Base-by-base conservation (phyloP, 2,888 invertebrate species). In the Acleris cristana region DNA sequence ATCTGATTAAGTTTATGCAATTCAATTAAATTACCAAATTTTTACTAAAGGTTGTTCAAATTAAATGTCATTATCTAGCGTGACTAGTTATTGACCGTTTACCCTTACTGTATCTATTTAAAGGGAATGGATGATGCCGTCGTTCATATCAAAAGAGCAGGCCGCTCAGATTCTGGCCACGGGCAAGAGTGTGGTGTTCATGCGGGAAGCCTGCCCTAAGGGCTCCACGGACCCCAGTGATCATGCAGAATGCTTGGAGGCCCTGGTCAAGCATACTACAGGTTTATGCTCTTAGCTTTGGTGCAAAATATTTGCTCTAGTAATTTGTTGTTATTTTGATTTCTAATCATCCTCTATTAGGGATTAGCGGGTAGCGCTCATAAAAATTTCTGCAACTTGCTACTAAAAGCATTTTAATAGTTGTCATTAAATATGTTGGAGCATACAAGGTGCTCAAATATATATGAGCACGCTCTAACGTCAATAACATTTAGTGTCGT, bases 181-280 rank as follows among this genome's bases (percentile, higher is more conserved):
- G 2, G 99, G 99, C 63, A 99, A 99, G 88, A 98, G 98, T 81
- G 98, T 99, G 65, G 98, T 99, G 89, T 99, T 98, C 88, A 94
- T 99, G 79, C 94, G 98, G 21, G 97, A 98, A 86, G 96, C 99
- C 58, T 99, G 99, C 88, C 96, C 97, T 74, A 97, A 98, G 84
- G 95, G 95, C 75, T 94, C 95, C 45, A 63, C 67, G 1, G 94
- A 95, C 6, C 90, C 96, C 54, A 94, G 81, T 69, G 90, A 88
- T 76, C 92, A 90, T 76, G 87, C 87, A 88, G 95, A 81, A 94
- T 96, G 86, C 94, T 95, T 86, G 93, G 95, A 79, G 95, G 96
- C 83, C 94, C 95, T 90, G 65, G 81, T 90, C 18, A 83, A 82
- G 58, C 70, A 70, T 49, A 69, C 85, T 51, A 79, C 82, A 6